Conservation (phyloP, 2,888 invertebrate species). For the Chironomus riparius region DNA sequence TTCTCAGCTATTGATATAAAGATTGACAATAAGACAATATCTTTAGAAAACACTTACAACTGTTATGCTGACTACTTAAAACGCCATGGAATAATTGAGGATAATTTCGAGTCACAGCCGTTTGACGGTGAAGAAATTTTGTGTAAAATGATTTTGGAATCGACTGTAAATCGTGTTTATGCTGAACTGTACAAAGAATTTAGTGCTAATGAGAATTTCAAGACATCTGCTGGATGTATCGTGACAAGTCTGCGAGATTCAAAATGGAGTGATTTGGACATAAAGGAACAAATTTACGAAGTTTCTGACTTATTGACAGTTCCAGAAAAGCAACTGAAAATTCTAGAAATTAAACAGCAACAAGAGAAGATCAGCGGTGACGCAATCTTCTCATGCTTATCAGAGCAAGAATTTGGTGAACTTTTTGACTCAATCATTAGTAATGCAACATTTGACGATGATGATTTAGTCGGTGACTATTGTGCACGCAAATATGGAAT, state of each 20-base stretch:
- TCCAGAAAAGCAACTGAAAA: constrained; percentile 1
- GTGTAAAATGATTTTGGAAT: constrained; percentile 4
- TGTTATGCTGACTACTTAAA: constrained; percentile 21
- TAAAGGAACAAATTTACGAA: constrained; percentile 13
- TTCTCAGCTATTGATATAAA: background rate
- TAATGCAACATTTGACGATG: constrained; percentile 5
- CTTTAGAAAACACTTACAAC: constrained; percentile 15
- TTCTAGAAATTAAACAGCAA: background rate
- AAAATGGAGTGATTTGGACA: constrained; percentile 19
- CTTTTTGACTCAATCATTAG: background rate
- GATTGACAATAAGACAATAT: background rate
- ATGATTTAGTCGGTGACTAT: constrained; percentile 15
- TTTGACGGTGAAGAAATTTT: constrained; percentile 4
- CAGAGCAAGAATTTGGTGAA: constrained; percentile 18
- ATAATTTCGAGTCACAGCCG: background rate
- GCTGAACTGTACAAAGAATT: constrained; percentile 9
- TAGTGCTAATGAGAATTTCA: background rate
- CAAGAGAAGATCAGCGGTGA: constrained; percentile 3
- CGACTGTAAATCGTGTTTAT: constrained; percentile 9
- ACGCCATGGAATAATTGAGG: constrained; percentile 9
- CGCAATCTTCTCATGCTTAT: constrained; percentile 12
- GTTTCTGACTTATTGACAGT: background rate
- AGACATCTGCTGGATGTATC: constrained; percentile 6
- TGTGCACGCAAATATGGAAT: constrained; percentile 18
- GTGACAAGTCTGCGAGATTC: background rate